A percentile compares a stretch with the other conserved stretches of the same genome.
Conservation (phyloP, 2,888 invertebrate genomes). For the Galeopsomyia nigrocyanea region DNA sequence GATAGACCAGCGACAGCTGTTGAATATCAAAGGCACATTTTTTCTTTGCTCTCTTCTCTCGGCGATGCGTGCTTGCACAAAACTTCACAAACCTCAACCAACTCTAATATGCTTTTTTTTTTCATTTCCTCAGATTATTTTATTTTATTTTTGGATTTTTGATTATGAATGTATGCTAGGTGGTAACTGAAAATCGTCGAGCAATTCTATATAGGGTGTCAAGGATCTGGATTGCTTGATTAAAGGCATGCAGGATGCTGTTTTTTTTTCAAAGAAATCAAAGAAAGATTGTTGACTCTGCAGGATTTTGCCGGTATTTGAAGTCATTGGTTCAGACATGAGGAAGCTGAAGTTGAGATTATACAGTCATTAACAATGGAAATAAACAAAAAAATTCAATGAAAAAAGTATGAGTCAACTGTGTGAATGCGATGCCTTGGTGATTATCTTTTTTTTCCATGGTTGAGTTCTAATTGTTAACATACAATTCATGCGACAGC, state of each 20-base stretch:
- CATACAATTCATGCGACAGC: too few relatives aligned
- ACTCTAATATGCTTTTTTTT: constrained; percentile 36
- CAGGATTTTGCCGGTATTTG: too few relatives aligned
- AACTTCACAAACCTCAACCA: constrained; percentile 48
- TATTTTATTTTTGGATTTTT: neutral
- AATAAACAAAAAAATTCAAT: too few relatives aligned
- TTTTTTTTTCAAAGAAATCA: neutral
- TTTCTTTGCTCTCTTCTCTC: constrained; percentile 25
- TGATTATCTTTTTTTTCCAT: too few relatives aligned
- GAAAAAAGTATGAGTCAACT: too few relatives aligned
- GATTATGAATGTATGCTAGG: constrained; percentile 28
- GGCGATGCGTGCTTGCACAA: constrained; percentile 37
- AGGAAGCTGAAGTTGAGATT: too few relatives aligned
- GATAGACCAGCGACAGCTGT: constrained; percentile 64
- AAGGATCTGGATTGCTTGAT: neutral
- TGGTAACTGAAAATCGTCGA: constrained; percentile 45
- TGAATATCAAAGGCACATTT: constrained; percentile 67
- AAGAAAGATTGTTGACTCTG: neutral
- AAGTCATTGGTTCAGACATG: too few relatives aligned
- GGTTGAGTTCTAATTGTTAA: too few relatives aligned
- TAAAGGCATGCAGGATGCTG: neutral
- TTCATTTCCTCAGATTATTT: constrained; percentile 33
- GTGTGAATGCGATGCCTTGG: too few relatives aligned
- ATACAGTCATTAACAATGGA: too few relatives aligned
- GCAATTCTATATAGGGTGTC: constrained; percentile 35